Base-by-base conservation (phyloP, 2,888 invertebrate genomes). In the Dicyrtomina minuta region DNA sequence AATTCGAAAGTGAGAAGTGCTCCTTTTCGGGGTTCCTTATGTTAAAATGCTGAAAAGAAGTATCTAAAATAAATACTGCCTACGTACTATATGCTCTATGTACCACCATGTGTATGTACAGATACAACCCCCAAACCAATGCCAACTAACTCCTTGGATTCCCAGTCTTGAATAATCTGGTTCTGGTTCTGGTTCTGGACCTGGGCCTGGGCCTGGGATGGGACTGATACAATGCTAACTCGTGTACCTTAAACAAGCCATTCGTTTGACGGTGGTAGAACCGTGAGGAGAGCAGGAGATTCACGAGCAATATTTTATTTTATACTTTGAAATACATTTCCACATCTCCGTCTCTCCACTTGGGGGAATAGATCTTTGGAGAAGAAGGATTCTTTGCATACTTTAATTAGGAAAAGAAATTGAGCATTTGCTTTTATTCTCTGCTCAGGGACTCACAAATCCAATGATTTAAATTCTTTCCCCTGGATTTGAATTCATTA, bases 351-450 rank as follows among this genome's bases (percentile, higher is more conserved):
- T 33, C 33, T n/a, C 33, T 55, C 41, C 64, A 65, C 64, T 22
- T n/a, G 39, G 64, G 64, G 64, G 22, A 53, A 65, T 53, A 20
- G 20, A 62, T 62, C 62, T 49, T 33, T 12, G n/a, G 33, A 33
- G 26, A 2, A 2, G 10, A 39, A 33, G 33, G 56, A 62, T 67
- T 67, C 67, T 67, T 67, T 58, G 61, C 68, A 68, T 68, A 68
- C 33, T 68, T 68, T 68, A 68, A 68, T 68, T 68, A 68, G 61
- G 46, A 46, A 43, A 62, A 56, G 68, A 62, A 68, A 62, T 68
- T 68, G 60, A 53, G 61, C 51, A 44, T 56, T 64, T 53, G 26
- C 46, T 46, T 49, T 62, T 44, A 26, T 53, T 51, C 33, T 17
- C 3, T 58, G 58, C 41, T 58, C 8, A 39, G 58, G 58, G 58